Evolutionary conservation across 2,113 vertebrate species (phyloP), one percentile per base, ranked within the genome.

Genomic region (Nothocercus julius): DNA sequence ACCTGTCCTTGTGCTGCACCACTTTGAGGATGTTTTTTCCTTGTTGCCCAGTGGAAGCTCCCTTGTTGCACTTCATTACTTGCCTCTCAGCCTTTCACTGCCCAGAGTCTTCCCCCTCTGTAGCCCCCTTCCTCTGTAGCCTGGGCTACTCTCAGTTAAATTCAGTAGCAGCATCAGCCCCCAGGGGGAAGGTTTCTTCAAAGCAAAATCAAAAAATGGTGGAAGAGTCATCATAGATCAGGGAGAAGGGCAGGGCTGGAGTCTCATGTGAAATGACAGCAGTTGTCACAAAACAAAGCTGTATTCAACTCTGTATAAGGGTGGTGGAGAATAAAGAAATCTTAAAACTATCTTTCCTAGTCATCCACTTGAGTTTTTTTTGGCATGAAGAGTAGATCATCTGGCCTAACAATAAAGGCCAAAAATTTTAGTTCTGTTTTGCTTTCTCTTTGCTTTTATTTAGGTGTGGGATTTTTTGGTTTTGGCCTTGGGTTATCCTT

Each of bases 381-480:
- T 94, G 85, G 85, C 20, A 0, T 61, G 66, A 58, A 56, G 70
- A 75, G 15, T 7, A 63, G 79, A 32, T 90, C 64, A 51, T 77
- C 80, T 90, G 83, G 62, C 53, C 59, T 72, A 21, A 64, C 80
- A 83, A 36, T 0, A 4, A 70, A 67, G 38, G 64, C 64, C 76
- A 86, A 68, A 83, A 92, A 82, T 72, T 68, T 77, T 80, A 56
- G 34, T 27, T 47, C 45, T 74, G 61, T 3, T 91, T 90, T 92
- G 24, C 67, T 69, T 79, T 85, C 40, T 72, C 14, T 38, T 90
- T 47, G 28, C 53, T 87, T 78, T 72, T 86, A 13, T 90, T 92
- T 83, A 40, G 7, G 62, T 90, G 70, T 17, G 45, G 17, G 2
- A 1, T 28, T 82, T 90, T 92, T 79, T 69, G 40, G 59, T 22